A percentile compares a stretch with the other conserved stretches of the same genome.
phyloP scores from a whole-genome alignment of 2,888 invertebrate species.

The Bimastos eiseni region DNA sequence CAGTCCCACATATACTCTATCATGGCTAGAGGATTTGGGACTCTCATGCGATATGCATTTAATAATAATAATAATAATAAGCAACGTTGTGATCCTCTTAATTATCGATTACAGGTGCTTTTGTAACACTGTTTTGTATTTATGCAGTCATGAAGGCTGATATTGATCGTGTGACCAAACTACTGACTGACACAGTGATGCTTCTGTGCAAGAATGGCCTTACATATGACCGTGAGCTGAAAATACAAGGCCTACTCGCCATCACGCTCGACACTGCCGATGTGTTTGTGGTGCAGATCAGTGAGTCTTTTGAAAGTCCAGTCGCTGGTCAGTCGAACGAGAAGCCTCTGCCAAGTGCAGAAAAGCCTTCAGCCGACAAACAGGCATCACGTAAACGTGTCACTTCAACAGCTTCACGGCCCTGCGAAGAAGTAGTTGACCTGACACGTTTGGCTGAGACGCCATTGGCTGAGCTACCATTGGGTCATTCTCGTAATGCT shows the following conservation, averaged over 20 bases:
- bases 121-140: neutral
- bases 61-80: too few species aligned
- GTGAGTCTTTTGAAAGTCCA: constrained; percentile 8
- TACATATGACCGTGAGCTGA: neutral
- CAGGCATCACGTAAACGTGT: neutral
- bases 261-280: neutral
- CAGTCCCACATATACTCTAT: too few species aligned
- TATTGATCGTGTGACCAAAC: constrained; percentile 9
- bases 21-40: too few species aligned
- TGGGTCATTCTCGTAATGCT: neutral
- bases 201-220: constrained; percentile 7
- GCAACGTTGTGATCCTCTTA: neutral
- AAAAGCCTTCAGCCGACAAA: neutral
- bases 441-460: neutral
- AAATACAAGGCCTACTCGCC: constrained; percentile 16
- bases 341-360: neutral
- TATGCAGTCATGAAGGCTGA: constrained; percentile 6
- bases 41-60: too few species aligned
- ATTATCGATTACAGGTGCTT: neutral
- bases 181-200: neutral
- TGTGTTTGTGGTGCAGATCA: constrained; percentile 16
- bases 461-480: neutral
- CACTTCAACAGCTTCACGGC: neutral
- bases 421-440: constrained; percentile 1
- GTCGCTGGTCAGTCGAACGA: neutral